Percentiles rank a stretch among this genome's conserved stretches.
phyloP scores from a whole-genome alignment of 2,113 vertebrate genomes.

The Lophura nycthemera region DNA sequence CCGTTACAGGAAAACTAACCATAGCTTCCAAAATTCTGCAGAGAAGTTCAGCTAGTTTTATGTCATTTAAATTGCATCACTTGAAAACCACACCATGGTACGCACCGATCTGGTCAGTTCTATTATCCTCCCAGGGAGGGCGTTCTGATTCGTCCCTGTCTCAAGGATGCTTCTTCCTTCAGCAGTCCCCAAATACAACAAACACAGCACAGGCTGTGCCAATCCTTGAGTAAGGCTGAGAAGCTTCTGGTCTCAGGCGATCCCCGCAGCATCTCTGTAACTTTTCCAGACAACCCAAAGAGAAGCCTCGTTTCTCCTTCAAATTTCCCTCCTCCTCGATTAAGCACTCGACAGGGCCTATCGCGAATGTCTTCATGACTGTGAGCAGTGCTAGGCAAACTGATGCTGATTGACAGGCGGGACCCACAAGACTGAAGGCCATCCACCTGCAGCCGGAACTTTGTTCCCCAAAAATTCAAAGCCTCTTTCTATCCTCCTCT shows the following conservation, averaged over 20 bases:
- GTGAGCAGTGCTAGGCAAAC: slow-evolving; percentile 73
- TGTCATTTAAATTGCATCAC: slow-evolving; percentile 23
- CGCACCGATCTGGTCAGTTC: not conserved
- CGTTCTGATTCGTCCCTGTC: not conserved
- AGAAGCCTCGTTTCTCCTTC: slow-evolving; percentile 55
- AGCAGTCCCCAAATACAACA: slow-evolving; percentile 46
- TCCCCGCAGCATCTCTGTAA: slow-evolving; percentile 45
- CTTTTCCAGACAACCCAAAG: slow-evolving; percentile 62
- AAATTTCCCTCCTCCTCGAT: slow-evolving; percentile 69
- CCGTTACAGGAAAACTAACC: slow-evolving; percentile 19
- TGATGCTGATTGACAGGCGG: slow-evolving; percentile 36
- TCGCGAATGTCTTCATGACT: slow-evolving; percentile 52
- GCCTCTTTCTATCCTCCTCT: slow-evolving; percentile 67
- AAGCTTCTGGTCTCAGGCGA: slow-evolving; percentile 45
- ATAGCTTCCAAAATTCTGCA: slow-evolving; percentile 47
- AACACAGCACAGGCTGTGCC: not conserved
- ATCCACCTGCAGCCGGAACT: slow-evolving; percentile 74
- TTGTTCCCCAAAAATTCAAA: slow-evolving; percentile 85
- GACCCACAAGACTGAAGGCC: slow-evolving; percentile 70
- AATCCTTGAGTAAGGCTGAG: slow-evolving; percentile 22
- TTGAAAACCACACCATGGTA: slow-evolving; percentile 28
- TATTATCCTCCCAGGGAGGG: not conserved
- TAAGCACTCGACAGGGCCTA: slow-evolving; percentile 40
- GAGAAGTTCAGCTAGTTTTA: not conserved
- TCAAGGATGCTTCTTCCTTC: slow-evolving; percentile 23